Conservation (phyloP, 2,113 vertebrate genomes). For the Pelecanus crispus region DNA sequence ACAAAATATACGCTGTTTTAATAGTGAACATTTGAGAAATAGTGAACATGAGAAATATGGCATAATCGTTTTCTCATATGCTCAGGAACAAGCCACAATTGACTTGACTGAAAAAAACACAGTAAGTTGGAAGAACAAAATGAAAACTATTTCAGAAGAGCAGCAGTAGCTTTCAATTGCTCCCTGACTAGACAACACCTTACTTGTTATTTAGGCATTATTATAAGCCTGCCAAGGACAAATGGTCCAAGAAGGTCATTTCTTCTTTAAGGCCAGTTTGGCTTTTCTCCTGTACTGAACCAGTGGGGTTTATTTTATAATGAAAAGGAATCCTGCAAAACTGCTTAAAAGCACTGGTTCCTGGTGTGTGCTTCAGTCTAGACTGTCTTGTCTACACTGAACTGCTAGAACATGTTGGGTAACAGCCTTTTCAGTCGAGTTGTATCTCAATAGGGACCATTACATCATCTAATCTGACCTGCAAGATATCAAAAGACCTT, state of each 20-base stretch:
- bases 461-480: not conserved
- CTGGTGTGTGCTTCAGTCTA: not conserved
- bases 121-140: not conserved
- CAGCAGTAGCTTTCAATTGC: not conserved
- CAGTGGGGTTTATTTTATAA: not conserved
- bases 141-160: slow-evolving; percentile 13
- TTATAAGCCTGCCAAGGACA: not conserved
- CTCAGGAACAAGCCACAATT: not conserved
- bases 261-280: not conserved
- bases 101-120: not conserved
- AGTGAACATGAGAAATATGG: not conserved
- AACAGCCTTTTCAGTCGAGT: not conserved
- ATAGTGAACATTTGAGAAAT: not conserved
- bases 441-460: not conserved
- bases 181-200: not conserved
- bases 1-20: not conserved
- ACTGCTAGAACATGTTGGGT: not conserved
- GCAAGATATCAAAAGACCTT: not conserved
- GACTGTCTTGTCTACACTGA: not conserved
- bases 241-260: not conserved
- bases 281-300: not conserved
- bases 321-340: not conserved
- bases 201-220: not conserved
- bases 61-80: slow-evolving; percentile 9
- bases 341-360: not conserved